A percentile compares a stretch with the other conserved stretches of the same genome.
Evolutionary conservation across 1,140 invertebrate genomes (phyloP).

Genomic region (Chrysomallon squamiferum): DNA sequence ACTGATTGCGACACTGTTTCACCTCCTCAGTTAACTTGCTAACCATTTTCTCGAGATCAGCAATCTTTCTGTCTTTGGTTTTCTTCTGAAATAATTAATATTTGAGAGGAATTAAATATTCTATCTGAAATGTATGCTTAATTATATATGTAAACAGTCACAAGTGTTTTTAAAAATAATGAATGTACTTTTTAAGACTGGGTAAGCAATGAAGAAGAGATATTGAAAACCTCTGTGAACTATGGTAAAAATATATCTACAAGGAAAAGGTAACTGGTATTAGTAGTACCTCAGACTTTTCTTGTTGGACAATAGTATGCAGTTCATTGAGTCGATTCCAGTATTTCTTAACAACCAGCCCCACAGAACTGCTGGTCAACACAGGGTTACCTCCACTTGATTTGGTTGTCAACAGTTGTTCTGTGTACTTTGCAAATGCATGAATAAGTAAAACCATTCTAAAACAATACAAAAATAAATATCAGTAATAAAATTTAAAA

Average conservation of each 20-base stretch:
- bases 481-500: not conserved
- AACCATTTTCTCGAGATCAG: constrained; percentile 40
- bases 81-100: constrained; percentile 40
- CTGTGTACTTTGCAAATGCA: constrained; percentile 35
- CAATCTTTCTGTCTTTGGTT: constrained; percentile 38
- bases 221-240: too few relatives aligned
- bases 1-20: not conserved
- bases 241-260: too few relatives aligned
- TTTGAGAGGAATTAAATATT: too few relatives aligned
- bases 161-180: too few relatives aligned
- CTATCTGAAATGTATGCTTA: too few relatives aligned
- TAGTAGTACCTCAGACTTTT: constrained; percentile 49
- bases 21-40: constrained; percentile 24
- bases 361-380: constrained; percentile 45
- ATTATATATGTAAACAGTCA: too few relatives aligned
- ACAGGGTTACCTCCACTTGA: constrained; percentile 12
- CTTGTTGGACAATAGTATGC: constrained; percentile 42
- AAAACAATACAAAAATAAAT: constrained; percentile 17
- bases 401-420: constrained; percentile 28
- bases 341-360: constrained; percentile 51
- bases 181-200: too few relatives aligned
- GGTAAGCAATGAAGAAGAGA: too few relatives aligned
- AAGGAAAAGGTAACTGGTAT: too few relatives aligned
- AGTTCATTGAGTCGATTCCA: constrained; percentile 50
- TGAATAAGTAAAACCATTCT: constrained; percentile 58